Evolutionary conservation across 2,888 invertebrate genomes (phyloP).

Genomic region (Tolmerus cingulatus): DNA sequence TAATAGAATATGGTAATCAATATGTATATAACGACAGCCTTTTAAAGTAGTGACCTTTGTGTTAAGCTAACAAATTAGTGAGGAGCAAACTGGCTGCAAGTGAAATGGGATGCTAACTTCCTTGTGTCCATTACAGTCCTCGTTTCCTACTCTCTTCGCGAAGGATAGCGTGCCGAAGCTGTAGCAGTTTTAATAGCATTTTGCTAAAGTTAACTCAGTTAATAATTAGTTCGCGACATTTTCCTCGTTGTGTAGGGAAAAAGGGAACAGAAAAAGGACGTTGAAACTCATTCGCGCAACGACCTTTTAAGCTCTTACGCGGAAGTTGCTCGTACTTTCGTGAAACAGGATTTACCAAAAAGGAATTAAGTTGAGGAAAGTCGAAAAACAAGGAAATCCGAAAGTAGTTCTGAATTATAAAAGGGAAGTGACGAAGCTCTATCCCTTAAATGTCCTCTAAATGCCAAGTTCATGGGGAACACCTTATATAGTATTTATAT

Average conservation of each 20-base stretch:
- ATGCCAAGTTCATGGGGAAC: background rate
- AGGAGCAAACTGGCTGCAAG: background rate
- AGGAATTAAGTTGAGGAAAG: background rate
- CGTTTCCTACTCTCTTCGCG: background rate
- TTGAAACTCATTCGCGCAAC: background rate
- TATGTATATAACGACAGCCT: background rate
- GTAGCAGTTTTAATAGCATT: background rate
- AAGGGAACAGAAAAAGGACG: background rate
- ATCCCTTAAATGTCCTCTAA: background rate
- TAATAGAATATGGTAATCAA: background rate
- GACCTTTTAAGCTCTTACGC: background rate
- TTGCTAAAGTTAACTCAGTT: background rate
- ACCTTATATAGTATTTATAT: background rate
- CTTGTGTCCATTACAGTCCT: background rate
- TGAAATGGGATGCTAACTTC: background rate
- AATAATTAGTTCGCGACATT: background rate
- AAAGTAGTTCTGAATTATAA: conserved; percentile 24
- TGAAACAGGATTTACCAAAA: background rate
- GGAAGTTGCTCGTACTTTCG: background rate
- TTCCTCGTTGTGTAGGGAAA: background rate
- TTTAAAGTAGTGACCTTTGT: background rate
- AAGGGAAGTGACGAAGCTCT: background rate
- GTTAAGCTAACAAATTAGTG: background rate
- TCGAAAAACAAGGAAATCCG: background rate
- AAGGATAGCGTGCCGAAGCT: background rate